Base-by-base conservation (phyloP, 1,140 invertebrate genomes). In the Drosophila serrata region DNA sequence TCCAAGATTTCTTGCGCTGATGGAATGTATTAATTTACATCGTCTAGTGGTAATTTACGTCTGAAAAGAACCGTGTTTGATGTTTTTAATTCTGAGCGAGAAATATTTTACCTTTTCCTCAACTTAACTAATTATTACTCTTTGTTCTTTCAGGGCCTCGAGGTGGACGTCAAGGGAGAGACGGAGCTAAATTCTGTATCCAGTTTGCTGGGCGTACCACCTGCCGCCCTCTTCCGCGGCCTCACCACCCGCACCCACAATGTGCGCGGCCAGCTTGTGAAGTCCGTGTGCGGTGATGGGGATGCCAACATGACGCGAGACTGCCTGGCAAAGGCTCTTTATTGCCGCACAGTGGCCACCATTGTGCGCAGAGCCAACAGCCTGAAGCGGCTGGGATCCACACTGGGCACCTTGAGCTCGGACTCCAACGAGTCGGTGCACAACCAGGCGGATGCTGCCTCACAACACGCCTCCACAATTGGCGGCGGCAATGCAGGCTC, bases 331-430 rank as follows among this genome's bases (percentile, higher is more conserved):
- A 98, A 98, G 94, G 98, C 98, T 11, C 93, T 99, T 12, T 99
- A 99, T 92, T 98, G 97, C 91, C 95, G 98, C 53, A 98, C 98
- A 1, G 97, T 99, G n/a, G 97, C 97, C 6, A 98, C 98, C 6
- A 98, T 99, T 79, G 97, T 99, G 7, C 94, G 97, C 29, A 94
- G 98, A 81, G 97, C 98, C 19, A 99, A 99, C 91, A 98, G 97
- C 86, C 93, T 98, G 12, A 98, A 98, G 93, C 94, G 97, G 37
- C 93, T 98, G 11, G 97, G 97, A 15, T 98, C 97, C 0, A 97
- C 97, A 4, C 94, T 98, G 15, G 97, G 97, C 46, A 98, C 97
- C 4, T 93, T 98, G 1, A 97, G 97, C 65, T 98, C 97, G 0
- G 97, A 98, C 90, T 98, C 97, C 0, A 98, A 98, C 90, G 97